Base-by-base conservation (phyloP, 2,113 vertebrate species). In the Chaetura pelagica region DNA sequence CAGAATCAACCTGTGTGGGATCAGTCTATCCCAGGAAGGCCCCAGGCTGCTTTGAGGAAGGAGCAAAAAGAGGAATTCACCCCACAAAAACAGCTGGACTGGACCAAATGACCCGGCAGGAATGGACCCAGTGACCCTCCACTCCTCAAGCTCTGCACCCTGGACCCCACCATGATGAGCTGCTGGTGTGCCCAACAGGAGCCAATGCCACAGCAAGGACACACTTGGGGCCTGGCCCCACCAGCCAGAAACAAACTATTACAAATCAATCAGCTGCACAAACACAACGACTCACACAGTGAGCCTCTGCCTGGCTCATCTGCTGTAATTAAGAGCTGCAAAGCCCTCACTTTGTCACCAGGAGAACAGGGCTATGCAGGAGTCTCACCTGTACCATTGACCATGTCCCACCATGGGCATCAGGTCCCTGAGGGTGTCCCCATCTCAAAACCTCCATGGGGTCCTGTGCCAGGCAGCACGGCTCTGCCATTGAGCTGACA, bases 101-200 rank as follows among this genome's bases (percentile, higher is more conserved):
- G 29, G 46, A 38, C 49, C 8, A 38, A 13, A 30, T 17, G 24
- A n/a, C 21, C 38, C 15, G 90, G 11, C 27, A 69, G 42, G 26
- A 35, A 8, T 6, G 29, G 46, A 38, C 58, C 6, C 58, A 13
- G n/a, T 17, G 21, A n/a, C 21, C 34, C 35, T 7, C 23, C 26
- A 34, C 20, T 9, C 38, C 20, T 59, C 13, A 46, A 48, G 19
- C 46, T 55, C 35, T 34, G 44, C 71, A 57, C 34, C 35, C 40
- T 26, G 30, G 21, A 21, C n/a, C 1, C 9, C 1, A 0, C 57
- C 1, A 0, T 12, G 54, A 15, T 7, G 14, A 46, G 59, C 34
- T 35, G 59, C 74, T 2, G 4, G 51, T 40, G 34, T 12, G 54
- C 54, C 6, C 15, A 16, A 20, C 1, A 0, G 6, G 22, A 72